Conservation (phyloP, 2,113 vertebrate genomes). For the Lepus europaeus region DNA sequence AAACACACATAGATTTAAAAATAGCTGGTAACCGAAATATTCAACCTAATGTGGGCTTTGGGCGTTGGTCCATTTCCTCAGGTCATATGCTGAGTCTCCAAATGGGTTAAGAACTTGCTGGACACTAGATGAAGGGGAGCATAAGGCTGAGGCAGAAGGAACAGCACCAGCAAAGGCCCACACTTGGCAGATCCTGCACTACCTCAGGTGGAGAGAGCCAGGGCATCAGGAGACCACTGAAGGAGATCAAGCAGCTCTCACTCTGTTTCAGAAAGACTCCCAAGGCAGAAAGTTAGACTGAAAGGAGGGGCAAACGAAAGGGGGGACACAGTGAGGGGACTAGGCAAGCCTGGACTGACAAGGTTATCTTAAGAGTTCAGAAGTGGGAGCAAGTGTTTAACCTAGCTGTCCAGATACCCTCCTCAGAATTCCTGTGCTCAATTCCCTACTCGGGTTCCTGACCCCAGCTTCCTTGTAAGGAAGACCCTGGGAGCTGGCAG, state of each 20-base stretch:
- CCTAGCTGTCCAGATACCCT: too few species aligned
- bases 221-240: not conserved
- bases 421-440: too few species aligned
- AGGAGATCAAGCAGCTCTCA: not conserved
- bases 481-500: too few species aligned
- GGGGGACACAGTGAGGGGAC: not conserved
- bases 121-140: not conserved
- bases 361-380: not conserved
- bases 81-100: not conserved
- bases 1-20: not conserved
- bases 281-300: not conserved
- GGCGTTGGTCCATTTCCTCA: not conserved
- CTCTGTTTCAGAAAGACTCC: constrained; percentile 25
- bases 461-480: too few species aligned
- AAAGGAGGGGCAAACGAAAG: not conserved
- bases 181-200: not conserved
- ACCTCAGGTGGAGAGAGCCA: not conserved
- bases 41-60: not conserved
- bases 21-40: not conserved
- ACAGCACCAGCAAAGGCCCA: not conserved
- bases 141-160: not conserved
- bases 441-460: too few species aligned
- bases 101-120: not conserved
- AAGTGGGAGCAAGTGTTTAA: not conserved
- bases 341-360: not conserved